Evolutionary conservation across 2,797 vertebrate genomes (phyloP).

Genomic region (Neosilurus mollespiculum): DNA sequence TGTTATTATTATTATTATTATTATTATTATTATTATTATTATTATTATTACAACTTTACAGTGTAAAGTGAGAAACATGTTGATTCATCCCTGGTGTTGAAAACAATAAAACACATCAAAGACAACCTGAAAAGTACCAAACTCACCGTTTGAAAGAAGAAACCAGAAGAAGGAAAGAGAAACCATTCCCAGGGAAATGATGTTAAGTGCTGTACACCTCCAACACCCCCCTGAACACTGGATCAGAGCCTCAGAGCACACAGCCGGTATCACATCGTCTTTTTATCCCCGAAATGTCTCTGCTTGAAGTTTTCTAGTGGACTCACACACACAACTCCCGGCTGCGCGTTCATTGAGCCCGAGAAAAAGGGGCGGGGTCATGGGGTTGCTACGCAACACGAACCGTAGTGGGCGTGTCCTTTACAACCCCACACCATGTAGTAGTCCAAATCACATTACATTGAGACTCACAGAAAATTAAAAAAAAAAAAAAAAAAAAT

Average conservation of each 20-base stretch:
- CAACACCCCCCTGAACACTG: background rate
- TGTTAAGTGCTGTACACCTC: background rate
- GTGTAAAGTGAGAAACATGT: background rate
- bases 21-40: no score
- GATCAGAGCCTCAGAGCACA: background rate
- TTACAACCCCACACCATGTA: background rate
- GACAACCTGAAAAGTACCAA: background rate
- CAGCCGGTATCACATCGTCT: background rate
- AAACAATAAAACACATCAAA: no score
- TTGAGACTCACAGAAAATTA: background rate
- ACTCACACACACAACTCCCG: background rate
- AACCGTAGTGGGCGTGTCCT: constrained; percentile 8
- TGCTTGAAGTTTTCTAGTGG: constrained; percentile 19
- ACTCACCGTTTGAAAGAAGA: constrained; percentile 41
- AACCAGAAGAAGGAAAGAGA: background rate
- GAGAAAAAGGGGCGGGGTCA: background rate
- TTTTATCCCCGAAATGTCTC: background rate
- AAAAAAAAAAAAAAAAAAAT: no score
- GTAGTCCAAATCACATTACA: background rate
- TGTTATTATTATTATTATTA: no score
- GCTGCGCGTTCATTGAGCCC: constrained; percentile 46
- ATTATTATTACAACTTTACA: background rate
- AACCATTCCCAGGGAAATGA: constrained; percentile 31
- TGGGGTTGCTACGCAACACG: background rate
- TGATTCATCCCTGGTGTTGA: background rate